Conservation (phyloP, 1,140 invertebrate species). For the Lepidurus arcticus region DNA sequence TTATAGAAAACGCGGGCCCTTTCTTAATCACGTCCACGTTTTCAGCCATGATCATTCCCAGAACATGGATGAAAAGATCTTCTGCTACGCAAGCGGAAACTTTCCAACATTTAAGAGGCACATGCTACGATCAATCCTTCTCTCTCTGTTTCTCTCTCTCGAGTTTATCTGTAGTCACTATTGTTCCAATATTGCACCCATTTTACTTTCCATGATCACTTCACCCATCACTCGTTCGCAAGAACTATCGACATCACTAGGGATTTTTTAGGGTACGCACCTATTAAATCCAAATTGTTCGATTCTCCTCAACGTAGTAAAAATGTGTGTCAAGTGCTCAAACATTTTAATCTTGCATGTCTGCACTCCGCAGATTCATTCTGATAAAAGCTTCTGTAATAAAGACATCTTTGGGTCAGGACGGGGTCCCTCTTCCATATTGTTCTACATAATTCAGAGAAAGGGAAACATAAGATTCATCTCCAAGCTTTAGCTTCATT, state of each 20-base stretch:
- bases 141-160: neutral
- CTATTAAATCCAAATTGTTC: neutral
- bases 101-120: neutral
- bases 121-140: neutral
- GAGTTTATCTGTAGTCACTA: neutral
- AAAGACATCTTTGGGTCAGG: constrained; percentile 61
- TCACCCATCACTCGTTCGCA: neutral
- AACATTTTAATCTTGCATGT: neutral
- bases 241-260: neutral
- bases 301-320: neutral
- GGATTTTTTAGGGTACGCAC: neutral
- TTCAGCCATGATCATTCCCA: neutral
- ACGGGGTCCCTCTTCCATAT: constrained; percentile 62
- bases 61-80: no score
- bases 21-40: neutral
- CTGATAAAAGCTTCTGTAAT: constrained; percentile 68
- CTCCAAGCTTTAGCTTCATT: neutral
- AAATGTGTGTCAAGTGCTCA: neutral
- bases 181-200: neutral
- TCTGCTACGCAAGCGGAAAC: no score
- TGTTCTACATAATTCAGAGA: constrained; percentile 53
- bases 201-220: neutral
- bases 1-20: neutral
- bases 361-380: constrained; percentile 49
- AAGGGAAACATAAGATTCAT: constrained; percentile 36